These are phyloP conservation scores for Nycticebus coucang DNA, from an alignment of 2,113 vertebrate genomes.

Conservation along the genomic window DNA sequence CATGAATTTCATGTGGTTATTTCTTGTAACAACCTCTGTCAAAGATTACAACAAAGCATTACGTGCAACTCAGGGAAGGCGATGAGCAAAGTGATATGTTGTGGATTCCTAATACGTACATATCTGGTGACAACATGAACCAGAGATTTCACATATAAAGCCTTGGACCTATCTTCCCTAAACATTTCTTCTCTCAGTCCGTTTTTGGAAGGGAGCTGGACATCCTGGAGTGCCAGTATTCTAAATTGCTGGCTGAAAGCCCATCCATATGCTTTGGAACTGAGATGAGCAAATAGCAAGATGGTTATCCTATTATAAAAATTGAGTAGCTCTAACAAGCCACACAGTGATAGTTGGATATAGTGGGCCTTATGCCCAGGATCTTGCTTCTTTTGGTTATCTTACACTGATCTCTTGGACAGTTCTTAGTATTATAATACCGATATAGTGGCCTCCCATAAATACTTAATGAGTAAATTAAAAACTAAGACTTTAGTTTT, in stretches of 20 bases:
- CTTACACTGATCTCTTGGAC: background rate
- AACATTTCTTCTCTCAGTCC: conserved; percentile 53
- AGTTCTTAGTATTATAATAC: background rate
- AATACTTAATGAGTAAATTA: background rate
- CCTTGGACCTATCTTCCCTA: background rate
- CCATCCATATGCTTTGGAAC: conserved; percentile 60
- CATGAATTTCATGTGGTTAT: background rate
- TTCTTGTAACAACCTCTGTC: background rate
- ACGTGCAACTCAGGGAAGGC: background rate
- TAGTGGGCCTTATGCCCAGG: background rate
- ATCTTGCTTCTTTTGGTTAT: background rate
- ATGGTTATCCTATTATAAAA: conserved; percentile 61
- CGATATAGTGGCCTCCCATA: background rate
- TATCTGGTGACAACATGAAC: background rate
- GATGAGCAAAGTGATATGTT: background rate
- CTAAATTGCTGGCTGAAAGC: conserved; percentile 48
- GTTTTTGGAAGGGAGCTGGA: conserved; percentile 55
- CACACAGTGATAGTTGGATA: background rate
- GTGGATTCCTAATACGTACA: background rate
- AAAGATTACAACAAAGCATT: conserved; percentile 2
- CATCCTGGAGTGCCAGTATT: conserved; percentile 57
- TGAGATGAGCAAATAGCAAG: conserved; percentile 34
- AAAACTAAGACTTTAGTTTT: background rate
- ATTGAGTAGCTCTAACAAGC: conserved; percentile 43
- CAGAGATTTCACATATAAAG: conserved; percentile 26